Evolutionary conservation across 2,888 invertebrate species (phyloP).

Genomic region (Perdita meconis): DNA sequence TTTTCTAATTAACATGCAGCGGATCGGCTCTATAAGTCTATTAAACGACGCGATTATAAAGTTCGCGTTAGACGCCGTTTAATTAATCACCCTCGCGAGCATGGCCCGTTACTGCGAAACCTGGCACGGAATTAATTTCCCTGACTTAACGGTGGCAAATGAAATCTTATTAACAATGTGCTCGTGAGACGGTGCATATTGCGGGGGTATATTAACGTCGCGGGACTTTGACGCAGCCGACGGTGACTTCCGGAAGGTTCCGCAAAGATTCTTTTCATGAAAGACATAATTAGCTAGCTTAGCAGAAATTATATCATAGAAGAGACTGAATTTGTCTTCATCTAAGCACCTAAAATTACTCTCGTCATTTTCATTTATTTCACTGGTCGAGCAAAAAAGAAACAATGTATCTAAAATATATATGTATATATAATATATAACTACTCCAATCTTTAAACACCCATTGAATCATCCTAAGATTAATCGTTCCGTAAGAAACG

Average conservation of each 20-base stretch:
- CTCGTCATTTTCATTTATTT: too few species aligned
- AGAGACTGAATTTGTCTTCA: too few species aligned
- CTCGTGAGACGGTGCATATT: constrained; percentile 4
- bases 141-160: constrained; percentile 50
- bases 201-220: constrained; percentile 26
- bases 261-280: too few species aligned
- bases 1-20: constrained; percentile 60
- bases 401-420: too few species aligned
- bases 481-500: neutral
- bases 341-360: too few species aligned
- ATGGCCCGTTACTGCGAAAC: constrained; percentile 33
- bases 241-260: neutral
- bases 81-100: constrained; percentile 64
- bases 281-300: neutral
- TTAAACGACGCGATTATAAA: constrained; percentile 70
- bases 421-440: too few species aligned
- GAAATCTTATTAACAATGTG: constrained; percentile 63
- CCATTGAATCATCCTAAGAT: too few species aligned
- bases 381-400: too few species aligned
- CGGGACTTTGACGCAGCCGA: neutral
- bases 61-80: constrained; percentile 60
- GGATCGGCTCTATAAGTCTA: constrained; percentile 58
- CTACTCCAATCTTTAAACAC: too few species aligned
- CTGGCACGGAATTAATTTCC: constrained; percentile 59
- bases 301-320: too few species aligned